phyloP scores from a whole-genome alignment of 2,888 invertebrate species.

The Hypomecis punctinalis region DNA sequence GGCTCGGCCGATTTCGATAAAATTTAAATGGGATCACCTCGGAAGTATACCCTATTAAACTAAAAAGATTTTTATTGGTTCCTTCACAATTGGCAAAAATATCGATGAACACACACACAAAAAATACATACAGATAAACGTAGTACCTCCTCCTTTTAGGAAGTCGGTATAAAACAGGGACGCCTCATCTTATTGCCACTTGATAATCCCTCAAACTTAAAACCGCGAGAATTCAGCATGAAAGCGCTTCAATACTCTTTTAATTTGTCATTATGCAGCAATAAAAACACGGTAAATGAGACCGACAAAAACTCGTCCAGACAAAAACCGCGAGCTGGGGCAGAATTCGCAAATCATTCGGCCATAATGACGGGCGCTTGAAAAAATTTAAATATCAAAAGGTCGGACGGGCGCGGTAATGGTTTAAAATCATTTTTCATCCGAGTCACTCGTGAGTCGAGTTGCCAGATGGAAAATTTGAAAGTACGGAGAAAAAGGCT shows the following conservation, averaged over 20 bases:
- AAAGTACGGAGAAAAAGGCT: too few species aligned
- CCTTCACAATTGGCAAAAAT: too few species aligned
- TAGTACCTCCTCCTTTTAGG: too few species aligned
- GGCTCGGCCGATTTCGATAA: too few species aligned
- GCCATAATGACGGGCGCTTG: constrained; percentile 82
- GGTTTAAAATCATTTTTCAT: constrained; percentile 86
- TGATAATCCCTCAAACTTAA: constrained; percentile 44
- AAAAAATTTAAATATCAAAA: constrained; percentile 86
- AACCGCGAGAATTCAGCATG: constrained; percentile 73
- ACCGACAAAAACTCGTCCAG: constrained; percentile 80
- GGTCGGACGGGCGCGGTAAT: constrained; percentile 83
- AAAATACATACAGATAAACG: too few species aligned
- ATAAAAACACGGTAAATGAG: constrained; percentile 84
- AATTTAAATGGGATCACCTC: too few species aligned
- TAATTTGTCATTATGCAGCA: constrained; percentile 84
- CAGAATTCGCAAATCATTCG: constrained; percentile 83
- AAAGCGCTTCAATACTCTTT: constrained; percentile 81
- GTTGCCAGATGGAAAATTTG: too few species aligned
- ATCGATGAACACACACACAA: too few species aligned
- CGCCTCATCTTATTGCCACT: too few species aligned
- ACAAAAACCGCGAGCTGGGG: constrained; percentile 82
- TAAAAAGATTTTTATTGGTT: too few species aligned
- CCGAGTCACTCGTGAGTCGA: constrained; percentile 75
- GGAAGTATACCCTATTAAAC: too few species aligned
- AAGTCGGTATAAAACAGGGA: too few species aligned